Evolutionary conservation across 2,888 invertebrate species (phyloP).

Genomic region (Exocentrus adspersus): DNA sequence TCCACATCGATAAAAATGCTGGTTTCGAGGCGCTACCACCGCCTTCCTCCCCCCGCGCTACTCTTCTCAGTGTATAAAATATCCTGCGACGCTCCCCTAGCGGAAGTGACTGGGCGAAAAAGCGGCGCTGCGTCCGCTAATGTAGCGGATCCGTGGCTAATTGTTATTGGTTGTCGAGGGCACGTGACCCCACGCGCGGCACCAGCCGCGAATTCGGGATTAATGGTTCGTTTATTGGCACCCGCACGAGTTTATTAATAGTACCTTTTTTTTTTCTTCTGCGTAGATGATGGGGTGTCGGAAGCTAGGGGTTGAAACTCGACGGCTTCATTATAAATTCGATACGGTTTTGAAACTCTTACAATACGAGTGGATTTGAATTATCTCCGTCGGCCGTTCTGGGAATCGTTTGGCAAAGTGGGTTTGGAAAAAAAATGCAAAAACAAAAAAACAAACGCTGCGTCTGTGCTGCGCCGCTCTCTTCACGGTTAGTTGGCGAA

Average conservation of each 20-base stretch:
- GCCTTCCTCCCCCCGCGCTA: too few species aligned
- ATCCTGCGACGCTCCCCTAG: conserved; percentile 8
- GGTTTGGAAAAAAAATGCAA: too few species aligned
- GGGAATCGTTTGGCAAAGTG: too few species aligned
- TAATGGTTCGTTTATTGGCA: conserved; percentile 45
- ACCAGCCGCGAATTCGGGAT: conserved; percentile 52
- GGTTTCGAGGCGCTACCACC: too few species aligned
- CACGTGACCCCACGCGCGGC: conserved; percentile 58
- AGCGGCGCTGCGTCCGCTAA: conserved; percentile 59
- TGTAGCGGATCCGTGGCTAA: conserved; percentile 63
- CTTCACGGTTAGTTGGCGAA: conserved; percentile 34
- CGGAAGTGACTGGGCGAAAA: conserved; percentile 55
- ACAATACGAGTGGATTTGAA: too few species aligned
- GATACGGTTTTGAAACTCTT: too few species aligned
- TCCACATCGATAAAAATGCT: conserved; percentile 2
- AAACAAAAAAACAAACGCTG: neutral
- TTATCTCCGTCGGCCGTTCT: too few species aligned
- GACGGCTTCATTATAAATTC: too few species aligned
- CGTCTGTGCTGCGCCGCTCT: conserved; percentile 4
- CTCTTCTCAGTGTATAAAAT: neutral
- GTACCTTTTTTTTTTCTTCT: conserved; percentile 8
- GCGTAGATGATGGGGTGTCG: too few species aligned
- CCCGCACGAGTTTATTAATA: conserved; percentile 19
- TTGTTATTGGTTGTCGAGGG: conserved; percentile 63
- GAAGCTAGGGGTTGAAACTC: too few species aligned